Evolutionary conservation across 2,888 invertebrate species (phyloP), one percentile per base, ranked within the genome.

Genomic region (Perizoma affinitatum): DNA sequence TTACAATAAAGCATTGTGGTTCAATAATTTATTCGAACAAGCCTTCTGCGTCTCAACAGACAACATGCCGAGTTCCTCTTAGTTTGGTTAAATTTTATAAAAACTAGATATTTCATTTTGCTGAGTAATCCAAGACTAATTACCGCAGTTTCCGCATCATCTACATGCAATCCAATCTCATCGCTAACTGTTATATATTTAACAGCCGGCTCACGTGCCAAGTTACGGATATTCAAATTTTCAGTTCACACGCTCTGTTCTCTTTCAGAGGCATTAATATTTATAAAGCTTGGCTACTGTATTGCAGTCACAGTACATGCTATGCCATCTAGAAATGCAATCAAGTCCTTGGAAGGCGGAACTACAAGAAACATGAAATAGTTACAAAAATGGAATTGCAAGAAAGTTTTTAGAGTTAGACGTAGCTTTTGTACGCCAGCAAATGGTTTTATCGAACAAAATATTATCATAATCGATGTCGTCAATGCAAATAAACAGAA

Each of bases 221-320:
- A 78, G 83, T 80, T 86, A 87, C 87, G 86, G 85, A 80, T 82
- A 86, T 89, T 90, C 89, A 84, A 87, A 88, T 88, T 88, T 88
- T 85, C 88, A 90, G 88, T 90, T 90, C 91, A 86, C 91, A 91
- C 88, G 88, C 78, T 69, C 72, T 77, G 78, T 71, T 79, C 83
- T 82, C 71, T 83, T 88, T 87, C 83, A 84, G 84, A 82, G 66
- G 64, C 83, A 87, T 89, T 82, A 88, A 89, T 89, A 90, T 90
- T 87, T 77, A 90, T 83, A 77, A 68, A 76, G 74, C 67, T 58
- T 58, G 58, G 49, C 58, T 70, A 69, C 70, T 69, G 70, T 74
- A 71, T 55, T 71, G 71, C 70, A 72, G 72, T 72, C 68, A 67
- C 70, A 56, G 63, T 66, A 69, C 54, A 58, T 62, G 62, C 62